phyloP scores from a whole-genome alignment of 2,888 invertebrate genomes.

The Rhingia rostrata region DNA sequence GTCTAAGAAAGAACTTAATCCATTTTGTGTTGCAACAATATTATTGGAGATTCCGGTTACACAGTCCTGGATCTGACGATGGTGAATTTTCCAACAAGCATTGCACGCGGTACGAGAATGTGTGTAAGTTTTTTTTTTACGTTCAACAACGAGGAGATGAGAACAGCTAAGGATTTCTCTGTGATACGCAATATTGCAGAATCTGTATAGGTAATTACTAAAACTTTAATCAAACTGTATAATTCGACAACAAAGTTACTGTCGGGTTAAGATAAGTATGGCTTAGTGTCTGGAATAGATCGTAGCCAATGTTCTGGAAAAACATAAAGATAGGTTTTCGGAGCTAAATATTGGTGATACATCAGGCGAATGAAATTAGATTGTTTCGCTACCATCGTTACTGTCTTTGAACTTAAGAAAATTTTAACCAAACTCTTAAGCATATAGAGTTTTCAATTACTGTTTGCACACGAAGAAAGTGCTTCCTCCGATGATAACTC shows the following conservation, averaged over 20 bases:
- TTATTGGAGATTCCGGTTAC: conserved; percentile 52
- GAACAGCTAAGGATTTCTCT: conserved; percentile 15
- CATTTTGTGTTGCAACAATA: conserved; percentile 57
- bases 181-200: conserved; percentile 36
- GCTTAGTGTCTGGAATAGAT: background rate
- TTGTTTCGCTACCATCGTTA: too few species aligned
- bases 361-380: too few species aligned
- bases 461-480: too few species aligned
- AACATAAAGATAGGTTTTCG: too few species aligned
- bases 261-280: background rate
- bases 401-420: too few species aligned
- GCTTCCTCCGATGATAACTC: too few species aligned
- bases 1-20: conserved; percentile 63
- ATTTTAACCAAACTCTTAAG: too few species aligned
- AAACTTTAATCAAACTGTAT: conserved; percentile 48
- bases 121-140: conserved; percentile 13
- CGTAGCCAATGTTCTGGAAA: conserved; percentile 5
- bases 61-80: conserved; percentile 21
- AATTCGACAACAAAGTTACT: conserved; percentile 47
- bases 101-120: background rate
- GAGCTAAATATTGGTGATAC: too few species aligned
- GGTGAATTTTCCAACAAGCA: too few species aligned
- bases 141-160: background rate
- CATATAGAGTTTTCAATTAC: too few species aligned
- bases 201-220: conserved; percentile 54